A percentile compares a stretch with the other conserved stretches of the same genome.
These are phyloP conservation scores for Micropoecilia bifurca DNA, from an alignment of 2,797 vertebrate genomes.

Conservation along the genomic window DNA sequence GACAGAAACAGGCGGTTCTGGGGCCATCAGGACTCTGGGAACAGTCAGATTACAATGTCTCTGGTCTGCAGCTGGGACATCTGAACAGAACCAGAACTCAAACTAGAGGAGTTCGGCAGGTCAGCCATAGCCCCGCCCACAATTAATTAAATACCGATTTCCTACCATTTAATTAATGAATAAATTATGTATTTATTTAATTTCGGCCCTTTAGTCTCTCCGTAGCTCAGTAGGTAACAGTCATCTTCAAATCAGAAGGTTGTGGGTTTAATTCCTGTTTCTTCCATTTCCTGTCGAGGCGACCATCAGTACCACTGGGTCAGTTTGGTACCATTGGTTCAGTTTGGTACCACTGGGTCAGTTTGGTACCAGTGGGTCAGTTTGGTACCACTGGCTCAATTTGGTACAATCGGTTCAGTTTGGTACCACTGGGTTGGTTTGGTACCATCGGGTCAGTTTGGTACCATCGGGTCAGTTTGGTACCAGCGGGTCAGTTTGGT, in stretches of 20 bases:
- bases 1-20: neutral
- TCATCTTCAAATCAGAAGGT: neutral
- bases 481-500: no score
- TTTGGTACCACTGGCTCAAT: no score
- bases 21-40: neutral
- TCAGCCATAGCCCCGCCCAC: neutral
- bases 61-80: neutral
- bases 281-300: neutral
- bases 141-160: neutral
- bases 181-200: neutral
- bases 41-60: neutral
- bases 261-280: neutral
- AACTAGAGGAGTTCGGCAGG: neutral
- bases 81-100: neutral
- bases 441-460: no score
- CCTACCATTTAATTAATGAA: neutral
- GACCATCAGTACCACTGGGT: neutral
- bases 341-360: no score
- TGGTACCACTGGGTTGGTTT: no score
- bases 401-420: no score
- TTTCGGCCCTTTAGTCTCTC: neutral
- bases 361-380: no score
- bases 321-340: no score
- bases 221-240: neutral
- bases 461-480: no score